These are phyloP conservation scores for Phalacrocorax carbo DNA, from an alignment of 2,113 vertebrate species.

Conservation along the genomic window DNA sequence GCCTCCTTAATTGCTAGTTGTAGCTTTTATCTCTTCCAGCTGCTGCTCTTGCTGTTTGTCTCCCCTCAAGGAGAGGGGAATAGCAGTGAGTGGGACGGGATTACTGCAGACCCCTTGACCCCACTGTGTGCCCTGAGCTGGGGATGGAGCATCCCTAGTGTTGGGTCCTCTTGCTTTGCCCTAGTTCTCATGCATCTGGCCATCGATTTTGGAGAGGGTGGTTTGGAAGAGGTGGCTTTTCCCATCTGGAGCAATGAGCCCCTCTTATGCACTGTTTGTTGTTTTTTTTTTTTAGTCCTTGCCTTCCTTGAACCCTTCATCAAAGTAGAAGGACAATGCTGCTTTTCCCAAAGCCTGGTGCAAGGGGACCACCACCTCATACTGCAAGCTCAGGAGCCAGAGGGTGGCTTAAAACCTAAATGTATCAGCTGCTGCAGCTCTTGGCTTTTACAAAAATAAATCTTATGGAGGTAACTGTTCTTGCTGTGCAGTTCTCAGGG, in stretches of 20 bases:
- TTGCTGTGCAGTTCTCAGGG: background rate
- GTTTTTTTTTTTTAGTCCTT: background rate
- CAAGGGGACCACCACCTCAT: background rate
- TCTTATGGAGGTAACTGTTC: background rate
- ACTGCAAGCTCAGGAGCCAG: background rate
- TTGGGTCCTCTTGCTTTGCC: background rate
- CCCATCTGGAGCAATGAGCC: background rate
- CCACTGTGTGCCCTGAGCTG: fast-evolving
- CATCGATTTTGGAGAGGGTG: fast-evolving
- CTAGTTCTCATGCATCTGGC: background rate
- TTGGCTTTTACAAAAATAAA: conserved; percentile 25
- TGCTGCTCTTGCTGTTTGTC: background rate
- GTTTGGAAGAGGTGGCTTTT: background rate
- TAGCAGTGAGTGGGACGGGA: background rate
- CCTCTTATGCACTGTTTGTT: background rate
- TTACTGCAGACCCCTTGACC: background rate
- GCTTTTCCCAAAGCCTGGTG: background rate
- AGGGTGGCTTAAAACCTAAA: background rate
- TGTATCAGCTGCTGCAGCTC: conserved; percentile 7
- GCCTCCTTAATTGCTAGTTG: background rate
- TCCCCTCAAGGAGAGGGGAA: background rate
- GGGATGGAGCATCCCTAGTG: background rate
- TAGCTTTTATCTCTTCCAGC: background rate
- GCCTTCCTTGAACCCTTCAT: background rate
- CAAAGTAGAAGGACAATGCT: background rate